A percentile compares a stretch with the other conserved stretches of the same genome.
Evolutionary conservation across 2,797 vertebrate genomes (phyloP).

Genomic region (Sebastes vulpes): DNA sequence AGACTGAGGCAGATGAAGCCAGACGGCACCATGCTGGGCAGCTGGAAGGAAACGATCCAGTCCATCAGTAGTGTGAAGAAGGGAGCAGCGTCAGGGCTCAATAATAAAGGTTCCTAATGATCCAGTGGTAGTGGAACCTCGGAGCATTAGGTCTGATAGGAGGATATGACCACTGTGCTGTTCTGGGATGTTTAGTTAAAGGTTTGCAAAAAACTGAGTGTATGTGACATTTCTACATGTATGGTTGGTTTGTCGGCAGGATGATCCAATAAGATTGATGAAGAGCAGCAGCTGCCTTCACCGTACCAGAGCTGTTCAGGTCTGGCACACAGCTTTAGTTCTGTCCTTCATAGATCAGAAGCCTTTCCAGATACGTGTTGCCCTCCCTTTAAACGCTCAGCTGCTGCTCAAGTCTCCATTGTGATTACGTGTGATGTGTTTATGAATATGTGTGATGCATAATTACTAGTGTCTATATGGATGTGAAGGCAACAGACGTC

Average conservation of each 20-base stretch:
- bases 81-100: constrained; percentile 32
- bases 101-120: constrained; percentile 22
- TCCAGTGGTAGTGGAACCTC: constrained; percentile 7
- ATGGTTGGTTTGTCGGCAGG: constrained; percentile 3
- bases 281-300: constrained; percentile 56
- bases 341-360: constrained; percentile 22
- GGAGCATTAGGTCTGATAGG: constrained; percentile 9
- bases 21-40: not conserved
- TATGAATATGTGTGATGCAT: constrained; percentile 32
- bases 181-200: constrained; percentile 21
- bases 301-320: constrained; percentile 4
- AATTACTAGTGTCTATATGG: constrained; percentile 31
- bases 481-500: constrained; percentile 59
- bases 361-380: no score
- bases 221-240: not conserved
- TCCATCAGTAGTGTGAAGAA: constrained; percentile 30
- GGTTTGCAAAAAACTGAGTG: constrained; percentile 28
- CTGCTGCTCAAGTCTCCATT: constrained; percentile 43
- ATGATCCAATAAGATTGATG: constrained; percentile 23
- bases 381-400: constrained; percentile 1
- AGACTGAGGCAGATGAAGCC: constrained; percentile 5
- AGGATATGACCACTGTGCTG: constrained; percentile 16
- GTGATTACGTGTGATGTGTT: constrained; percentile 24
- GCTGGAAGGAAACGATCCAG: constrained; percentile 19
- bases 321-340: constrained; percentile 45